A percentile compares a stretch with the other conserved stretches of the same genome.
phyloP scores from a whole-genome alignment of 2,797 vertebrate species.

The Coccyzus lansbergi region DNA sequence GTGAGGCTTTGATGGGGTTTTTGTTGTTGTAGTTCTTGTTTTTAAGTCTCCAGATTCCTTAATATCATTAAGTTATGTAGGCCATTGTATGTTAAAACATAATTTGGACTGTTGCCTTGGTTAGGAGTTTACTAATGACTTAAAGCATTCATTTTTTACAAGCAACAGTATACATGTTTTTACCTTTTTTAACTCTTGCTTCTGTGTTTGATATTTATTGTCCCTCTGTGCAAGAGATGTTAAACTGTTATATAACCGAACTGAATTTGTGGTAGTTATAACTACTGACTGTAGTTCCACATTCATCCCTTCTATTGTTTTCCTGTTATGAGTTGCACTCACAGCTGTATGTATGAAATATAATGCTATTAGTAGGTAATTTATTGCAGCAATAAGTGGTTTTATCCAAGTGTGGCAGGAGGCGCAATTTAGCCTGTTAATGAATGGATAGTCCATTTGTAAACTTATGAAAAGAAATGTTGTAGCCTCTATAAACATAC shows the following conservation, averaged over 20 bases:
- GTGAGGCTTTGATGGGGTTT: too few relatives aligned
- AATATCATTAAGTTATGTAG: background rate
- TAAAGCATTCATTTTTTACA: background rate
- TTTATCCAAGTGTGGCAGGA: background rate
- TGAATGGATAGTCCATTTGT: background rate
- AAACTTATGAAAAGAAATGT: background rate
- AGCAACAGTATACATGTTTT: background rate
- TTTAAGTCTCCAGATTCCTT: background rate
- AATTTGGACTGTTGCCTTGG: background rate
- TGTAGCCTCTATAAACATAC: too few relatives aligned
- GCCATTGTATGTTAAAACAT: background rate
- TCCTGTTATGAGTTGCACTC: background rate
- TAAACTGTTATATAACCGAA: background rate
- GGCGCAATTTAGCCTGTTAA: background rate
- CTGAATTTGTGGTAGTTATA: background rate
- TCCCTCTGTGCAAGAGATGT: background rate
- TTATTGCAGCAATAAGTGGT: background rate
- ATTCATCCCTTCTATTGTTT: background rate
- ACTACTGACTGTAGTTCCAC: background rate
- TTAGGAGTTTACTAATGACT: background rate
- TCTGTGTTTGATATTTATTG: background rate
- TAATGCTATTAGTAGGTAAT: background rate
- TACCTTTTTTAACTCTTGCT: background rate
- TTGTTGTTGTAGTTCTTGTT: background rate
- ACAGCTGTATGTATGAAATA: background rate